A percentile compares a stretch with the other conserved stretches of the same genome.
Conservation (phyloP, 2,113 vertebrate species). For the Colinus virginianus region DNA sequence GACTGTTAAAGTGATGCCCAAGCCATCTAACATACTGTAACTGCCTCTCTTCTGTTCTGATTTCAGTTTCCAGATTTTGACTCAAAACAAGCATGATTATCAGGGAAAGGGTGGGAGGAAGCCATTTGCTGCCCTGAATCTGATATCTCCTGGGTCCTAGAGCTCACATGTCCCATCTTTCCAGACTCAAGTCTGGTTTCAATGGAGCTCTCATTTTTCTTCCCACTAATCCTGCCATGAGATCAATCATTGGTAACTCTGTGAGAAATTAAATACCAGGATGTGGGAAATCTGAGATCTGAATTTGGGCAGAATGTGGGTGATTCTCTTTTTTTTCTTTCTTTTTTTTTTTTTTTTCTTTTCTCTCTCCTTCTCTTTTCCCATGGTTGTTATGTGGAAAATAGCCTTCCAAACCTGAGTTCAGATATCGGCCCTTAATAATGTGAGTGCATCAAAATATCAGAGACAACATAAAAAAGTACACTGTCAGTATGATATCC, state of each 20-base stretch:
- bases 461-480: neutral
- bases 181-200: constrained; percentile 69
- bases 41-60: constrained; percentile 39
- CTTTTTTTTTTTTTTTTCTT: neutral
- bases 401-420: constrained; percentile 19
- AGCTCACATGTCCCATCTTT: constrained; percentile 51
- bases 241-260: constrained; percentile 72
- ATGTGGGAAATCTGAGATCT: constrained; percentile 71
- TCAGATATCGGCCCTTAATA: neutral
- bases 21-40: neutral
- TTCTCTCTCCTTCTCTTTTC: constrained; percentile 44
- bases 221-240: constrained; percentile 67
- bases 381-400: constrained; percentile 41
- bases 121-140: constrained; percentile 13
- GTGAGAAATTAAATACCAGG: constrained; percentile 65
- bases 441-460: neutral
- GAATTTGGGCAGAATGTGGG: constrained; percentile 64
- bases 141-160: constrained; percentile 40
- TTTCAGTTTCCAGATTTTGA: constrained; percentile 34
- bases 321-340: neutral
- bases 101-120: neutral
- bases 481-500: neutral
- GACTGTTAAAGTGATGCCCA: neutral
- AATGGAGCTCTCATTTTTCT: constrained; percentile 72
- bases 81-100: constrained; percentile 41